A percentile compares a stretch with the other conserved stretches of the same genome.
Evolutionary conservation across 2,797 vertebrate species (phyloP).

Genomic region (Lepidocolaptes lacrymiger): DNA sequence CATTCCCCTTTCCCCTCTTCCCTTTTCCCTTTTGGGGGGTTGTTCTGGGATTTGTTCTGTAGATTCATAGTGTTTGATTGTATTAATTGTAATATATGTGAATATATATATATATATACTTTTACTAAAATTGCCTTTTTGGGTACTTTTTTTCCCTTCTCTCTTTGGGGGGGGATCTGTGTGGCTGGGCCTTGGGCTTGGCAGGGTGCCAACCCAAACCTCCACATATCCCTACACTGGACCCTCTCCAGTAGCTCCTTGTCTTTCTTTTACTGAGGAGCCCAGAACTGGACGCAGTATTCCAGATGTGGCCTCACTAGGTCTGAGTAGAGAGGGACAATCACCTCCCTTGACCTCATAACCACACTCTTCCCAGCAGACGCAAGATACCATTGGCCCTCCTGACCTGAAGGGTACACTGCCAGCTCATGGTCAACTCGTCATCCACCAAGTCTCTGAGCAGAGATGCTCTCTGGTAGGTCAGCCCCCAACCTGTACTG

Average conservation of each 20-base stretch:
- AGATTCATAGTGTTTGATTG: too few relatives aligned
- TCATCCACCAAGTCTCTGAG: neutral
- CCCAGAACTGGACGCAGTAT: neutral
- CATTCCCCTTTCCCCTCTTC: too few relatives aligned
- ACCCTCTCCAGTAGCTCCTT: neutral
- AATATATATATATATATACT: too few relatives aligned
- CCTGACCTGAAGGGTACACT: neutral
- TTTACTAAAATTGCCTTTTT: too few relatives aligned
- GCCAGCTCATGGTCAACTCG: neutral
- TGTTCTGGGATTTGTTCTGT: too few relatives aligned
- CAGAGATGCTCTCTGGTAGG: neutral
- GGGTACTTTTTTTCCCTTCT: too few relatives aligned
- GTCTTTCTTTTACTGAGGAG: rapidly evolving
- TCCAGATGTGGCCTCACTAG: neutral
- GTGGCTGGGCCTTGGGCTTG: too few relatives aligned
- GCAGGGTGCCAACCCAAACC: too few relatives aligned
- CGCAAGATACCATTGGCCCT: neutral
- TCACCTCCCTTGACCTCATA: neutral
- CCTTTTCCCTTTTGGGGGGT: too few relatives aligned
- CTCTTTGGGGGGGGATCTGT: too few relatives aligned
- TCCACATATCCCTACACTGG: neutral
- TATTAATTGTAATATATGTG: too few relatives aligned
- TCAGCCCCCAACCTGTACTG: neutral
- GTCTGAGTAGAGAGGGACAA: neutral
- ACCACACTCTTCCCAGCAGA: rapidly evolving